A percentile compares a stretch with the other conserved stretches of the same genome.
Evolutionary conservation across 2,113 vertebrate species (phyloP).

Genomic region (Caloenas nicobarica): DNA sequence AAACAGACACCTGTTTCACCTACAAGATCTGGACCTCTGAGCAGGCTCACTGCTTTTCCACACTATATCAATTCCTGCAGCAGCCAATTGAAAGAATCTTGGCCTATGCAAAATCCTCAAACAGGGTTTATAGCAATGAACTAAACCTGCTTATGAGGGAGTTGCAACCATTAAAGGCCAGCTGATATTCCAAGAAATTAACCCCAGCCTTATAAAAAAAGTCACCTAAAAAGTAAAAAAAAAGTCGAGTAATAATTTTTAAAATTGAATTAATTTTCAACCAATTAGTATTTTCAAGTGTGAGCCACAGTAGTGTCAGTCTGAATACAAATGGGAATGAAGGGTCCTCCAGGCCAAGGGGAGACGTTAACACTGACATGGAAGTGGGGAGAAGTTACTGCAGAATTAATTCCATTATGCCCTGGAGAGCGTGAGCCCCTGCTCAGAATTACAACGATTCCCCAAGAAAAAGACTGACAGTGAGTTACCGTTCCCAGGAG

Average conservation of each 20-base stretch:
- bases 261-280: conserved; percentile 16
- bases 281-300: conserved; percentile 33
- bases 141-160: not conserved
- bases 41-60: not conserved
- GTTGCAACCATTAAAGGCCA: not conserved
- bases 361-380: not conserved
- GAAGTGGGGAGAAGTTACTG: not conserved
- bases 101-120: not conserved
- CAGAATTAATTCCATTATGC: not conserved
- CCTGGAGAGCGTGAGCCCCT: not conserved
- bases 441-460: not conserved
- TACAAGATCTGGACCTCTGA: not conserved
- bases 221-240: not conserved
- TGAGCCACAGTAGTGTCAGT: not conserved
- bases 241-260: not conserved
- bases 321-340: conserved; percentile 34
- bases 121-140: not conserved
- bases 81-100: not conserved
- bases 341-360: conserved; percentile 26
- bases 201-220: not conserved
- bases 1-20: not conserved
- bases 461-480: not conserved
- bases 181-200: conserved; percentile 3
- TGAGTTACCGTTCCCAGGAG: not conserved
- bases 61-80: not conserved